Base-by-base conservation (phyloP, 1,140 invertebrate genomes). In the Caenorhabditis tropicalis region DNA sequence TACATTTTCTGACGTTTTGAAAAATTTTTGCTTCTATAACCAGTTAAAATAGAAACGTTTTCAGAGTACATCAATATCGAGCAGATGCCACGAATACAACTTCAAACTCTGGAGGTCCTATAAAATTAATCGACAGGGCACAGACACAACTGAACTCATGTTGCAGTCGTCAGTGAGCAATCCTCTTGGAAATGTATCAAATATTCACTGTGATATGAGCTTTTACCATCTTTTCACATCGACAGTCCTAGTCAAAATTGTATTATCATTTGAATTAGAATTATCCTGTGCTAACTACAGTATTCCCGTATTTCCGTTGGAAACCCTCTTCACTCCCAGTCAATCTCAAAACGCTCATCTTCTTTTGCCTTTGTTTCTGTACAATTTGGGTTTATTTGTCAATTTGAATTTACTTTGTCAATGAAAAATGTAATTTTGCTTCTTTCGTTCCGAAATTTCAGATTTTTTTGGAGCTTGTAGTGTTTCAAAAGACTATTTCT, bases 91-190 rank as follows among this genome's bases (percentile, higher is more conserved):
- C 31, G 46, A 79, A 43, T 56, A 56, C 83, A 79, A 49, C 39
- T 10, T 43, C 39, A 31, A 82, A 7, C 15, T 12, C 24, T 24
- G 70, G 33, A 19, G 49, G 51, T 29, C 83, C 48, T 6, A 58
- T 84, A 12, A 84, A 84, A 49, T 39, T 84, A 31, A 46, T 84
- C 15, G 53, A 65, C n/a, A 36, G 53, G 9, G 83, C 83, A 12
- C 83, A 84, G 53, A 79, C 48, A n/a, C 83, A 84, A 24, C 21
- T 84, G 48, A 84, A 84, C 24, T 79, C 83, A n/a, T 84, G 83
- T 84, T 84, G 83, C 21, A 70, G 46, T 56, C 43, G 83, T 19
- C 70, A 79, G 24, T 84, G 31, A 84, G 15, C n/a, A 27, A 19
- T 19, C 16, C 9, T 21, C n/a, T 79, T 27, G 10, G 24, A 46